Percentiles rank a stretch among this genome's conserved stretches.
Evolutionary conservation across 1,140 invertebrate genomes (phyloP).

Genomic region (Panagrolaimus sp.): DNA sequence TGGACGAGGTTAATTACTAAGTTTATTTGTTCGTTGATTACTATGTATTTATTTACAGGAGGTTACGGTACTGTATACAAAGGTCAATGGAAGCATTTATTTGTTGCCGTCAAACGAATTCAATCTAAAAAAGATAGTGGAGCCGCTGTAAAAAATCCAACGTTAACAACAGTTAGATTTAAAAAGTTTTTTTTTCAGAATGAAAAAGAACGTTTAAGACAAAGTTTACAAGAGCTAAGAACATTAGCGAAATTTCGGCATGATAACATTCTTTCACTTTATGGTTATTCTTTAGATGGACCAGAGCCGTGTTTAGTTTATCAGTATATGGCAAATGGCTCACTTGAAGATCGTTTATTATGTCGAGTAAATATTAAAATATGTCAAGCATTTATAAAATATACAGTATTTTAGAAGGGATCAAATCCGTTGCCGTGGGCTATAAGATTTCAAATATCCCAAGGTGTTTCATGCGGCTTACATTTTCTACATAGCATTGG

Average conservation of each 20-base stretch:
- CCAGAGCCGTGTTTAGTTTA: conserved; percentile 79
- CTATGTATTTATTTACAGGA: conserved; percentile 60
- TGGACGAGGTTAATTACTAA: conserved; percentile 63
- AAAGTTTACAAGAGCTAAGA: conserved; percentile 72
- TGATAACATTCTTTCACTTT: conserved; percentile 85
- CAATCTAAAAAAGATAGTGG: conserved; percentile 53
- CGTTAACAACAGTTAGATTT: conserved; percentile 5
- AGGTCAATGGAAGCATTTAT: conserved; percentile 79
- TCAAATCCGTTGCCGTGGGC: conserved; percentile 68
- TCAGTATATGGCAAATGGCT: conserved; percentile 85
- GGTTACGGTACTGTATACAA: conserved; percentile 74
- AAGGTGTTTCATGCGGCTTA: conserved; percentile 78
- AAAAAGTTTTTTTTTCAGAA: conserved; percentile 37
- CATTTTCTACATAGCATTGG: conserved; percentile 79
- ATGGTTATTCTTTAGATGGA: conserved; percentile 73
- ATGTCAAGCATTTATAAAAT: conserved; percentile 11
- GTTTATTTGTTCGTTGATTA: too few relatives aligned
- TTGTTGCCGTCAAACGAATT: conserved; percentile 82
- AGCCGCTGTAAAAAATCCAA: conserved; percentile 23
- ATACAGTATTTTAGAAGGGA: conserved; percentile 58
- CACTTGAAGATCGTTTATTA: conserved; percentile 74
- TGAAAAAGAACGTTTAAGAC: conserved; percentile 63
- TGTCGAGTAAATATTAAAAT: conserved; percentile 61
- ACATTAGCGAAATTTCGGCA: conserved; percentile 70
- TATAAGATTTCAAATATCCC: conserved; percentile 72